These are phyloP conservation scores for Ictalurus punctatus DNA, from an alignment of 2,113 vertebrate genomes.

Conservation along the genomic window DNA sequence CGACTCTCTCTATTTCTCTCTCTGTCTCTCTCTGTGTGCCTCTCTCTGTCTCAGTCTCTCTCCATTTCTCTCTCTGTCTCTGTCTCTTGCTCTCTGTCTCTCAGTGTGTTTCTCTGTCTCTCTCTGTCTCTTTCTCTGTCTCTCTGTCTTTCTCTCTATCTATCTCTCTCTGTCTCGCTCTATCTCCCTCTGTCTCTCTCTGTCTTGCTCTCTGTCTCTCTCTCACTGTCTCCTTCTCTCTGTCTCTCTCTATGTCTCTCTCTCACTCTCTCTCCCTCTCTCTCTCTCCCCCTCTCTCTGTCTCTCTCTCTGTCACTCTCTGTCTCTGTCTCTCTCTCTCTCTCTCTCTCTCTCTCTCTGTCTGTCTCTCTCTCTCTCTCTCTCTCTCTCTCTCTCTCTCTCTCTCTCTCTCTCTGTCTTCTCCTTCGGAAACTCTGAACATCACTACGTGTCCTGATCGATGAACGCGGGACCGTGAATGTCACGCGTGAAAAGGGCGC, in stretches of 20 bases:
- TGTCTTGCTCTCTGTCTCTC: background rate
- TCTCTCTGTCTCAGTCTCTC: too few species aligned
- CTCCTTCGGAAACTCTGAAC: background rate
- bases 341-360: background rate
- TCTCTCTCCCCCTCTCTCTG: background rate
- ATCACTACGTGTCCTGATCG: background rate
- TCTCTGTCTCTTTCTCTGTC: too few species aligned
- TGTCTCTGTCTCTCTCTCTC: background rate
- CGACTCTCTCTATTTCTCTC: too few species aligned
- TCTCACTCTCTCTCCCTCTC: background rate
- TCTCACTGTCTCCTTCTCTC: background rate
- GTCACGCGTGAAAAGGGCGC: constrained; percentile 25
- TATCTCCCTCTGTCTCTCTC: too few species aligned
- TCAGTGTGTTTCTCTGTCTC: too few species aligned
- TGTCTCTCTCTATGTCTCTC: background rate
- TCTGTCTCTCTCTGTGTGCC: too few species aligned
- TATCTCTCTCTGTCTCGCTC: too few species aligned
- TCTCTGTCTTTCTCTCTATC: too few species aligned
- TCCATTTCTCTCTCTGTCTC: too few species aligned
- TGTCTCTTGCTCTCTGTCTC: too few species aligned
- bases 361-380: background rate
- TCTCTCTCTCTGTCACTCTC: background rate
- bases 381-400: background rate
- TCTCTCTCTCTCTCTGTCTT: background rate
- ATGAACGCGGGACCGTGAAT: background rate